A percentile compares a stretch with the other conserved stretches of the same genome.
phyloP scores from a whole-genome alignment of 1,140 invertebrate species.

The Apocrypta bakeri region DNA sequence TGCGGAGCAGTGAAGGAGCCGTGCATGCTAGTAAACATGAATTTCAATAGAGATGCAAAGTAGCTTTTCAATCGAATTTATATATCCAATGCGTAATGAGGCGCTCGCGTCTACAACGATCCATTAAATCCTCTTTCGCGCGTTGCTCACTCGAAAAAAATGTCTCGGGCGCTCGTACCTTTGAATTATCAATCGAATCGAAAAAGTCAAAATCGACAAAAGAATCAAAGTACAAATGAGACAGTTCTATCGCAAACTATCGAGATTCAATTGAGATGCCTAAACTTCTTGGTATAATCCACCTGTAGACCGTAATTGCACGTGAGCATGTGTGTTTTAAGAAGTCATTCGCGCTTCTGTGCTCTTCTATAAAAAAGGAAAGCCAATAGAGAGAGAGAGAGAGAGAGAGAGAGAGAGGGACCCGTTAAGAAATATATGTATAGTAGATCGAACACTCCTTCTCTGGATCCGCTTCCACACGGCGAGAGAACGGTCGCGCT shows the following conservation, averaged over 20 bases:
- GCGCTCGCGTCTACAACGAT: no score
- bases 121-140: no score
- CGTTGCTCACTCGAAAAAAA: no score
- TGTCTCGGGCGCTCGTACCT: no score
- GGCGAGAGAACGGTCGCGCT: not conserved
- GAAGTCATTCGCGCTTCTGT: not conserved
- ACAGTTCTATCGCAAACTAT: not conserved
- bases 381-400: not conserved
- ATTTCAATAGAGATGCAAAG: no score
- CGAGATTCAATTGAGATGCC: not conserved
- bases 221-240: no score
- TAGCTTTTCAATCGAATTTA: not conserved
- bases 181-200: no score
- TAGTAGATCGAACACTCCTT: not conserved
- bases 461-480: not conserved
- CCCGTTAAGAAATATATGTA: not conserved
- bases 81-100: no score
- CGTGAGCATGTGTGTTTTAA: not conserved
- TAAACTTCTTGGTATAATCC: not conserved
- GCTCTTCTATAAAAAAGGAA: not conserved
- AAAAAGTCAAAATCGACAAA: no score
- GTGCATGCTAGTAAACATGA: conserved; percentile 14
- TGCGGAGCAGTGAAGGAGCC: conserved; percentile 20
- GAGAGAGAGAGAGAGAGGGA: not conserved
- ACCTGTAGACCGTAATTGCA: not conserved